phyloP scores from a whole-genome alignment of 2,113 vertebrate genomes.

The Bubo blakistoni region DNA sequence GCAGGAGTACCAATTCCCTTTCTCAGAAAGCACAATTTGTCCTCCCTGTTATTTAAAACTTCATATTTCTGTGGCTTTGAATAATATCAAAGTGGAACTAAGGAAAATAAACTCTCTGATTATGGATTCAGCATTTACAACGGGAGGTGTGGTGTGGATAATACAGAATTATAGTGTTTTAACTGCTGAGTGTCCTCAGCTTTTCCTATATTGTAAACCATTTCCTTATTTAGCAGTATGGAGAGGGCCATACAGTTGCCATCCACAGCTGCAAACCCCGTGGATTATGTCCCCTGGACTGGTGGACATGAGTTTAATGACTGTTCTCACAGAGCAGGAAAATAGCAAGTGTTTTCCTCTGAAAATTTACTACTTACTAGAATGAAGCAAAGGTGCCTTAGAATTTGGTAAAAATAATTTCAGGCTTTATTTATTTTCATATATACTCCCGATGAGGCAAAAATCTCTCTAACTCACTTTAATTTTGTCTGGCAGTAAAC shows the following conservation, averaged over 20 bases:
- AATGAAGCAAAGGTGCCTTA: background rate
- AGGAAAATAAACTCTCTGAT: background rate
- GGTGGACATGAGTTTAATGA: background rate
- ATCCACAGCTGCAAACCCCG: background rate
- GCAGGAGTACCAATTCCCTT: slow-evolving; percentile 37
- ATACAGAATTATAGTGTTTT: background rate
- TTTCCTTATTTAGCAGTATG: background rate
- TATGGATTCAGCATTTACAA: background rate
- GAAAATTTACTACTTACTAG: background rate
- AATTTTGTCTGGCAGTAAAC: background rate
- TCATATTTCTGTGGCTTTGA: slow-evolving; percentile 21
- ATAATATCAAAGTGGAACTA: background rate
- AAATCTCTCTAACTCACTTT: background rate
- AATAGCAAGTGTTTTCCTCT: background rate
- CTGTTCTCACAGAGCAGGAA: background rate
- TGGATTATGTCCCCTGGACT: background rate
- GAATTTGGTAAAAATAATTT: background rate
- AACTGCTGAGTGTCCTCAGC: background rate
- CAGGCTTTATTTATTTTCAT: background rate
- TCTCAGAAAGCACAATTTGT: slow-evolving; percentile 58
- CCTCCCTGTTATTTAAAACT: slow-evolving; percentile 49
- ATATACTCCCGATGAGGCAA: background rate
- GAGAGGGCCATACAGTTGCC: background rate
- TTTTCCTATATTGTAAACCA: background rate
- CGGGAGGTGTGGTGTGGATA: background rate